phyloP scores from a whole-genome alignment of 2,113 vertebrate species.

The Hemiprocne comata region DNA sequence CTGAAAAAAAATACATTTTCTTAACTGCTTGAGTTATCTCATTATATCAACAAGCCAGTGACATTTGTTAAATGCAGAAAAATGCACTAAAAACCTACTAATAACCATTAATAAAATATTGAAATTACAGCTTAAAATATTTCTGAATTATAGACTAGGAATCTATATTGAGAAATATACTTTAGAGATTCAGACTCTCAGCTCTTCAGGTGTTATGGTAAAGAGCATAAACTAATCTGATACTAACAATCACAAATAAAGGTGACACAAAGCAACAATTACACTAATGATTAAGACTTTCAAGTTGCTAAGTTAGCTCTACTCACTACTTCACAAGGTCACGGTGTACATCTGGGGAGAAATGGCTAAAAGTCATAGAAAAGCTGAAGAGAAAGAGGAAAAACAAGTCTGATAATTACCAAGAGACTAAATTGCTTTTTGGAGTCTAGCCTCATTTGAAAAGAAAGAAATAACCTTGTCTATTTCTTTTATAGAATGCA shows the following conservation, averaged over 20 bases:
- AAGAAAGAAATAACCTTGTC: not conserved
- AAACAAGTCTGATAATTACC: not conserved
- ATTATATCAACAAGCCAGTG: not conserved
- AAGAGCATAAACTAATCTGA: not conserved
- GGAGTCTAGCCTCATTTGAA: not conserved
- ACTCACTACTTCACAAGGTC: not conserved
- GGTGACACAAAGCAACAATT: not conserved
- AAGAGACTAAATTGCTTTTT: not conserved
- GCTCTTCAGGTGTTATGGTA: not conserved
- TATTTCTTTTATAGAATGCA: not conserved
- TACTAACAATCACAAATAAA: not conserved
- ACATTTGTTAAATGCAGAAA: not conserved
- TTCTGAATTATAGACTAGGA: not conserved
- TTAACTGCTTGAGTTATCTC: not conserved
- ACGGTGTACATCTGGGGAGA: not conserved
- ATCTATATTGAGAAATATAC: not conserved
- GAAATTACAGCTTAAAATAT: not conserved
- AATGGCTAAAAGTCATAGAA: not conserved
- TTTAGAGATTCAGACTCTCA: not conserved
- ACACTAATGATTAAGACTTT: not conserved
- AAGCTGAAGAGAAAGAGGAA: not conserved
- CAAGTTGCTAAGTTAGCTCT: not conserved
- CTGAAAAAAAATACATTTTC: not conserved
- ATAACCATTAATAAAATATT: not conserved
- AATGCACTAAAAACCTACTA: not conserved